Evolutionary conservation across 2,113 vertebrate species (phyloP), one percentile per base, ranked within the genome.

Genomic region (Heteronetta atricapilla): DNA sequence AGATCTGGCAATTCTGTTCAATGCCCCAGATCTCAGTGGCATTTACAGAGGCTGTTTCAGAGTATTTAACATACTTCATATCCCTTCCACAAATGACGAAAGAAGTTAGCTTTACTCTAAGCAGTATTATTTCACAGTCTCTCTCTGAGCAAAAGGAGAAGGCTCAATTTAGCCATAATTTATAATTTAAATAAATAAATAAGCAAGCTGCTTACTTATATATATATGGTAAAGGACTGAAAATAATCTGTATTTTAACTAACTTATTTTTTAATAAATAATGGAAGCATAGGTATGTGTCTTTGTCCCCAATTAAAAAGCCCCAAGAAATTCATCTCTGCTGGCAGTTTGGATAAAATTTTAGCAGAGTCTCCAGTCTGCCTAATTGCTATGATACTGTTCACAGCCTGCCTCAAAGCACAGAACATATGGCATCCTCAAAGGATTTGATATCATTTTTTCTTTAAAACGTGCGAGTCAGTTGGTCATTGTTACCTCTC

Each of bases 401-500:
- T 94, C 20, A 36, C 86, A 94, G 96, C 83, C 94, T 93, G 90
- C 93, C 88, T 96, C 89, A 94, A 96, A 97, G 89, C 94, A 82
- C 60, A 52, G 93, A 97, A 66, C 97, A 98, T 97, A 97, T 97
- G 98, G 97, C 95, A 79, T 97, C 92, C 97, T 97, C 98, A 94
- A 92, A 97, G 97, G 97, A 96, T 91, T 96, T 67, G 48, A 78
- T 96, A 97, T 89, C 88, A 89, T 92, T 97, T 97, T 97, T 96
- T 89, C 72, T 90, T 96, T 97, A 96, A 77, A 96, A 97, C 38
- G 23, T 96, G 95, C 91, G 88, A 98, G 96, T 97, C 95, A 93
- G 86, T 97, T 63, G 94, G 97, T 98, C 96, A 97, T 95, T 97
- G 94, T 85, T 94, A 94, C 86, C 84, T 77, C 97, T 97, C 95